Evolutionary conservation across 2,888 invertebrate species (phyloP).

Genomic region (Aphodius granarius): DNA sequence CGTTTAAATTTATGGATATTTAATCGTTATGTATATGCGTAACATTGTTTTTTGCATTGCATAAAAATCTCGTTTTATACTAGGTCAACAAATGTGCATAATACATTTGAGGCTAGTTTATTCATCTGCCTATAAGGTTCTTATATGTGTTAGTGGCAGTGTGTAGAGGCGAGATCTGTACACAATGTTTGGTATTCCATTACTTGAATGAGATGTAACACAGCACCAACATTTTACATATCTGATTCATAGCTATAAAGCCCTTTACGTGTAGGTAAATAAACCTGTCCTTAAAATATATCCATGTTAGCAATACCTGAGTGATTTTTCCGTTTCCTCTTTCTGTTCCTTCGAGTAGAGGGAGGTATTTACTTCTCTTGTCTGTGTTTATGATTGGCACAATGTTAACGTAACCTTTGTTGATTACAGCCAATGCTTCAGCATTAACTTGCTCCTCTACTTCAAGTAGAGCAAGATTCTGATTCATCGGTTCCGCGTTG

Average conservation of each 20-base stretch:
- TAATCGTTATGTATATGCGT: background rate
- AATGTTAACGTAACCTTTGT: constrained; percentile 40
- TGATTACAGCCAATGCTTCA: constrained; percentile 37
- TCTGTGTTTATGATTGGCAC: constrained; percentile 37
- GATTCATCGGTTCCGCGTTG: constrained; percentile 34
- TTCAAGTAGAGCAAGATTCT: constrained; percentile 38
- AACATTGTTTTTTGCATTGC: background rate
- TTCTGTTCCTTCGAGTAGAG: constrained; percentile 34
- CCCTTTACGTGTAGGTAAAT: too few relatives aligned
- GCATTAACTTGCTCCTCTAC: constrained; percentile 34
- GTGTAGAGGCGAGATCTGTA: too few relatives aligned
- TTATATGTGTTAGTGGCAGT: too few relatives aligned
- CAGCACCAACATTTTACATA: too few relatives aligned
- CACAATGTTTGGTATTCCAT: too few relatives aligned
- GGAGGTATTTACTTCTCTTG: constrained; percentile 40
- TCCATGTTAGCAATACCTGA: constrained; percentile 30
- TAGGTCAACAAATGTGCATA: too few relatives aligned
- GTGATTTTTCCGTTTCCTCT: constrained; percentile 38
- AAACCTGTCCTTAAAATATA: too few relatives aligned
- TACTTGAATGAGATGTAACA: too few relatives aligned
- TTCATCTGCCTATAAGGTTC: too few relatives aligned
- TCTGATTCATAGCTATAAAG: too few relatives aligned
- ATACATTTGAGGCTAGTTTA: too few relatives aligned
- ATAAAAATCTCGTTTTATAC: background rate
- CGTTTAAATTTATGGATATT: background rate